phyloP scores from a whole-genome alignment of 2,888 invertebrate species.

The Osmoderma eremita region DNA sequence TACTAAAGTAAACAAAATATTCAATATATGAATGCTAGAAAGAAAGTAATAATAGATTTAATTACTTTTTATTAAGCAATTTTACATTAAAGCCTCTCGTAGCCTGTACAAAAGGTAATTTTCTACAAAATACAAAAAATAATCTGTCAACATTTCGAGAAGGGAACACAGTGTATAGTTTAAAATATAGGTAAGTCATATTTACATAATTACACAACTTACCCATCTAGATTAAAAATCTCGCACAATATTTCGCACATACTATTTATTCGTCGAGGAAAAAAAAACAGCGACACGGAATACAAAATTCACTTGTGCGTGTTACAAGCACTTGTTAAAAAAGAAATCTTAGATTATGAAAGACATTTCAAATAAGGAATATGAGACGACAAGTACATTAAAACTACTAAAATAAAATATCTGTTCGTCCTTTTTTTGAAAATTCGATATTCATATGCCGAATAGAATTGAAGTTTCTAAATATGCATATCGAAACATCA shows the following conservation, averaged over 20 bases:
- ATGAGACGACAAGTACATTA: slow-evolving; percentile 10
- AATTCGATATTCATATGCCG: not conserved
- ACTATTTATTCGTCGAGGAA: slow-evolving; percentile 20
- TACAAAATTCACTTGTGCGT: slow-evolving; percentile 12
- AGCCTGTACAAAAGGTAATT: slow-evolving; percentile 63
- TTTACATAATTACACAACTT: slow-evolving; percentile 22
- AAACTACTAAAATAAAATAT: not conserved
- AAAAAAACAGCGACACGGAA: slow-evolving; percentile 14
- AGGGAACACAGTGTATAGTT: slow-evolving; percentile 35
- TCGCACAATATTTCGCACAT: slow-evolving; percentile 24
- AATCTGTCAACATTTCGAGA: slow-evolving; percentile 39
- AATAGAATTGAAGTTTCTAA: not conserved
- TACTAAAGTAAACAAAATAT: no score
- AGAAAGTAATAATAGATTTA: slow-evolving; percentile 23
- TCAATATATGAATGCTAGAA: slow-evolving; percentile 3
- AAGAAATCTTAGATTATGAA: slow-evolving; percentile 9
- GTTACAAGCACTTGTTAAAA: slow-evolving; percentile 19
- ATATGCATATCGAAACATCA: slow-evolving; percentile 1
- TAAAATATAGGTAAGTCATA: slow-evolving; percentile 28
- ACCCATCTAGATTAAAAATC: slow-evolving; percentile 33
- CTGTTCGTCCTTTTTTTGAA: slow-evolving; percentile 2
- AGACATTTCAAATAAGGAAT: slow-evolving; percentile 27
- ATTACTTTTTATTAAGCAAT: slow-evolving; percentile 62
- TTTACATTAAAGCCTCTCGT: slow-evolving; percentile 63
- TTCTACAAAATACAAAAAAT: slow-evolving; percentile 49